phyloP scores from a whole-genome alignment of 2,113 vertebrate species.

The Clarias macrocephalus region DNA sequence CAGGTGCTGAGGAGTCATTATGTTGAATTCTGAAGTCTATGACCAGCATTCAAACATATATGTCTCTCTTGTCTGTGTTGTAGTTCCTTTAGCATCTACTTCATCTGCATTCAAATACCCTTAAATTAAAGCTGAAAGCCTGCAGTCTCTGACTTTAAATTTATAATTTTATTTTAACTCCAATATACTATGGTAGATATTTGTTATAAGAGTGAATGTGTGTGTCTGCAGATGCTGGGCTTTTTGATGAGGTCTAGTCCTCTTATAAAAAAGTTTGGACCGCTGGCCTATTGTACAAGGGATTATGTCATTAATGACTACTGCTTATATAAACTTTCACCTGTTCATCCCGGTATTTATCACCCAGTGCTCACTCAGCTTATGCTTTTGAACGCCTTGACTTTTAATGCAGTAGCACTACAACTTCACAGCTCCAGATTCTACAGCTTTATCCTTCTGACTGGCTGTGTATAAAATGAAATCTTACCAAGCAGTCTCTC shows the following conservation, averaged over 20 bases:
- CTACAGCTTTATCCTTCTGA: background rate
- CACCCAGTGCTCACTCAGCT: background rate
- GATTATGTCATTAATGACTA: background rate
- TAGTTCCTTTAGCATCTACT: too few species aligned
- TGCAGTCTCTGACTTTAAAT: too few species aligned
- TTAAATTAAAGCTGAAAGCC: too few species aligned
- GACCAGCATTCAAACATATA: too few species aligned
- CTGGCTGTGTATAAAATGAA: background rate
- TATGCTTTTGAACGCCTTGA: background rate
- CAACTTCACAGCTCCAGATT: background rate
- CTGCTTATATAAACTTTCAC: background rate
- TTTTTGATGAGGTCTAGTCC: background rate
- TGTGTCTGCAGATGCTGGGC: too few species aligned
- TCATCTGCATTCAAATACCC: too few species aligned
- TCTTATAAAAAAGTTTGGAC: background rate
- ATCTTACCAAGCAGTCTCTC: slow-evolving; percentile 93
- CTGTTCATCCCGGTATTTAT: background rate
- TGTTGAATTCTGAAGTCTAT: too few species aligned
- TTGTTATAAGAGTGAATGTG: too few species aligned
- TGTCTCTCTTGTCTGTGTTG: too few species aligned
- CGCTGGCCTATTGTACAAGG: background rate
- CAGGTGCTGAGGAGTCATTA: too few species aligned
- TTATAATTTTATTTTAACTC: too few species aligned
- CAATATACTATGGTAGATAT: too few species aligned
- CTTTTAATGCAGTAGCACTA: background rate